These are phyloP conservation scores for Epistrophe eligans DNA, from an alignment of 2,888 invertebrate species.

Conservation along the genomic window DNA sequence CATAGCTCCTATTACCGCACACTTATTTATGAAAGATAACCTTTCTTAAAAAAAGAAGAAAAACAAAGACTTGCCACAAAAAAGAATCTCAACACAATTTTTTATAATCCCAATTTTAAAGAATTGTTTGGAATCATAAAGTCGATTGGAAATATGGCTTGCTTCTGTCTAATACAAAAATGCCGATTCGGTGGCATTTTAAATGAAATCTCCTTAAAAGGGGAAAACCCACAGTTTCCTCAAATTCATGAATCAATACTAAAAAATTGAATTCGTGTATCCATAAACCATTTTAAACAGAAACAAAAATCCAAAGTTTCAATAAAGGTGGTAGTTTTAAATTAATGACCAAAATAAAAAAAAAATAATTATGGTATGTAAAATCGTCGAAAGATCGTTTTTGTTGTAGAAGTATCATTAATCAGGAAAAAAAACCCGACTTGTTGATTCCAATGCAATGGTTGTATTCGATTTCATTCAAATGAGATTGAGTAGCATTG, in stretches of 20 bases:
- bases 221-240: background rate
- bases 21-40: conserved; percentile 15
- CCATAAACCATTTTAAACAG: conserved; percentile 48
- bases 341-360: conserved; percentile 35
- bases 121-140: conserved; percentile 44
- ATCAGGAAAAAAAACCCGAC: conserved; percentile 47
- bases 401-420: conserved; percentile 52
- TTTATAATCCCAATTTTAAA: conserved; percentile 47
- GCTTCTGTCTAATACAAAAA: conserved; percentile 47
- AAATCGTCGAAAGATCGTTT: conserved; percentile 64
- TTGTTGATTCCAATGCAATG: background rate
- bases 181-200: conserved; percentile 62
- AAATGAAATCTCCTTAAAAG: background rate
- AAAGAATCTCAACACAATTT: conserved; percentile 33
- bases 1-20: conserved; percentile 17
- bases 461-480: conserved; percentile 62
- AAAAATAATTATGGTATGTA: conserved; percentile 30
- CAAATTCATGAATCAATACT: conserved; percentile 41
- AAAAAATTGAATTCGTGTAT: conserved; percentile 42
- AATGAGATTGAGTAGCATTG: conserved; percentile 57
- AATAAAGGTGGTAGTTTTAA: conserved; percentile 31
- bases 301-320: conserved; percentile 39
- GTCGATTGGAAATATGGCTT: conserved; percentile 64
- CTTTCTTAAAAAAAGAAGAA: conserved; percentile 18
- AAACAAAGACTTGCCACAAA: background rate